These are phyloP conservation scores for Amorpha juglandis DNA, from an alignment of 2,888 invertebrate genomes.

Conservation along the genomic window DNA sequence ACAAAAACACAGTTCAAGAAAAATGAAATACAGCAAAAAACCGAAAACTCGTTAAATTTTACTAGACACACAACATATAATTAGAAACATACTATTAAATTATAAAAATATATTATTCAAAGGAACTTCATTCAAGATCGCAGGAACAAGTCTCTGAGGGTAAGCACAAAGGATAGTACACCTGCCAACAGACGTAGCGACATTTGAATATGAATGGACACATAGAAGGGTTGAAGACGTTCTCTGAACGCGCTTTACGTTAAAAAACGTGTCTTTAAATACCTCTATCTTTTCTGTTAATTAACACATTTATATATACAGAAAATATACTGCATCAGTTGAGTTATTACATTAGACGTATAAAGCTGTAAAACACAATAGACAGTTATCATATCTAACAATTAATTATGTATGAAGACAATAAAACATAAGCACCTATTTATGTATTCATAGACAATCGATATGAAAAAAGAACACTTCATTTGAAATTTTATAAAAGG, in stretches of 20 bases:
- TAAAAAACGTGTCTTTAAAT: not conserved
- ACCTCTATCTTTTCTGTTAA: too few species aligned
- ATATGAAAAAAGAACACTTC: constrained; percentile 3
- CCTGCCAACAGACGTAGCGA: constrained; percentile 65
- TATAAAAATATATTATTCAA: constrained; percentile 3
- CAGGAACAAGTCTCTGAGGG: constrained; percentile 53
- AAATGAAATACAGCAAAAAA: too few species aligned
- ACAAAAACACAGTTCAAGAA: too few species aligned
- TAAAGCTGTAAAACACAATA: too few species aligned
- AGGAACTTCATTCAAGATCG: constrained; percentile 31
- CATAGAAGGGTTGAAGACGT: constrained; percentile 70
- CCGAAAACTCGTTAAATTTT: not conserved
- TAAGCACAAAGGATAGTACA: constrained; percentile 67
- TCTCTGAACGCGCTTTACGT: constrained; percentile 40
- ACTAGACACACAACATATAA: constrained; percentile 31
- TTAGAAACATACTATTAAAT: constrained; percentile 28
- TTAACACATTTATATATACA: too few species aligned
- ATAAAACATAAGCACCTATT: constrained; percentile 10
- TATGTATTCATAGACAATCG: constrained; percentile 23
- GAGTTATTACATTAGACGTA: constrained; percentile 4
- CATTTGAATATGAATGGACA: constrained; percentile 76
- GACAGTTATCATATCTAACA: not conserved
- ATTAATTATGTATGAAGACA: not conserved
- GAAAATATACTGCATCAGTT: not conserved
- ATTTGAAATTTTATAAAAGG: constrained; percentile 23